A percentile compares a stretch with the other conserved stretches of the same genome.
phyloP scores from a whole-genome alignment of 2,888 invertebrate species.

The Synergus umbraculus region DNA sequence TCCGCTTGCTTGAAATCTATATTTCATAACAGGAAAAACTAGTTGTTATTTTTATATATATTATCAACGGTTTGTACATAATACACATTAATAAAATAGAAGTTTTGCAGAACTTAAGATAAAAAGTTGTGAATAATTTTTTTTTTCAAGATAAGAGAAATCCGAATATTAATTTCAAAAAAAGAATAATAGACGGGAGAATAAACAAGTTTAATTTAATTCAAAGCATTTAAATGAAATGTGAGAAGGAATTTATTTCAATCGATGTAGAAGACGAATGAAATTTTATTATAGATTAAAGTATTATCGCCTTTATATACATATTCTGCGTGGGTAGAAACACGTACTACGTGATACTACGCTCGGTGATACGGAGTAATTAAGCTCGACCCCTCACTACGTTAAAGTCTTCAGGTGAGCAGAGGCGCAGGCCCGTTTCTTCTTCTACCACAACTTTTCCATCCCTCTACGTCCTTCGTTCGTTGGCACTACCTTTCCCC shows the following conservation, averaged over 20 bases:
- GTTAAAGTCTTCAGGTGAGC: background rate
- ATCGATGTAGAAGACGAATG: background rate
- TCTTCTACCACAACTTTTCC: slow-evolving; percentile 15
- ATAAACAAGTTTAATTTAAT: background rate
- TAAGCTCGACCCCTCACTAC: slow-evolving; percentile 9
- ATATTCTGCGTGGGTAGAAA: too few species aligned
- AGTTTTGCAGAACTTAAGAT: background rate
- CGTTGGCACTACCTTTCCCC: slow-evolving; percentile 18
- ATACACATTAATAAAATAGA: slow-evolving; percentile 6
- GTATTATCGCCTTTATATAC: too few species aligned
- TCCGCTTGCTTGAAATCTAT: background rate
- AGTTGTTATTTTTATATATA: slow-evolving; percentile 25
- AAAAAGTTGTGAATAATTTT: background rate
- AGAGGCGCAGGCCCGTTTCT: slow-evolving; percentile 30
- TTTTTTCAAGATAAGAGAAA: background rate
- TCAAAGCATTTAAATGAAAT: background rate
- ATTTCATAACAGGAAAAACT: background rate
- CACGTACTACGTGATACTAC: slow-evolving; percentile 20
- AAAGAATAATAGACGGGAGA: background rate
- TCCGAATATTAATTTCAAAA: background rate
- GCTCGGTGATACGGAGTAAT: slow-evolving; percentile 16
- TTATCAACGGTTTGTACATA: slow-evolving; percentile 31
- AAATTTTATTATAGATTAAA: background rate
- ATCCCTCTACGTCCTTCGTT: background rate
- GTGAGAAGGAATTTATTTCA: background rate